These are phyloP conservation scores for Stratiomys singularior DNA, from an alignment of 2,888 invertebrate genomes.

Conservation along the genomic window DNA sequence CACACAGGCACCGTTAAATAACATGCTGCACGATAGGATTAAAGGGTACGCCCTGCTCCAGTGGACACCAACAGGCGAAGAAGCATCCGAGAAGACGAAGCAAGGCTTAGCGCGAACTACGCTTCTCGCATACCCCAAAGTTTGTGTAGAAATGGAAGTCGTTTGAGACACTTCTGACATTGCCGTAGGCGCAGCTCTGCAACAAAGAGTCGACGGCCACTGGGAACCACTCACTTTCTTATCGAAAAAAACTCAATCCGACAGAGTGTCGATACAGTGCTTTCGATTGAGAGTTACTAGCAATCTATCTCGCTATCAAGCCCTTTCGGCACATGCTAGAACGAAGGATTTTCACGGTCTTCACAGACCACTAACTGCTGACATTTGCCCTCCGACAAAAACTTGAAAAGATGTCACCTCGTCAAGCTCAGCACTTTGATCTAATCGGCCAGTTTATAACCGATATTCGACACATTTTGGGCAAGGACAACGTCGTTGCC, in stretches of 20 bases:
- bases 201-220: slow-evolving; percentile 50
- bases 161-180: slow-evolving; percentile 52
- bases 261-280: slow-evolving; percentile 55
- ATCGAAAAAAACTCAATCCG: slow-evolving; percentile 52
- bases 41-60: no score
- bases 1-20: neutral
- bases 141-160: neutral
- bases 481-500: slow-evolving; percentile 38
- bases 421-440: slow-evolving; percentile 56
- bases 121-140: slow-evolving; percentile 39
- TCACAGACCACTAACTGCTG: no score
- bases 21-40: no score
- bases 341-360: slow-evolving; percentile 42
- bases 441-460: slow-evolving; percentile 48
- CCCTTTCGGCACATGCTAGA: slow-evolving; percentile 52
- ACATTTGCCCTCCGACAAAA: no score
- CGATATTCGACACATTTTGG: slow-evolving; percentile 44
- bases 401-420: no score
- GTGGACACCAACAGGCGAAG: neutral
- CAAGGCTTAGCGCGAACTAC: slow-evolving; percentile 13
- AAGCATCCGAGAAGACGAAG: neutral
- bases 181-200: slow-evolving; percentile 55
- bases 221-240: slow-evolving; percentile 56
- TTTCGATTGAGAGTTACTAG: slow-evolving; percentile 55
- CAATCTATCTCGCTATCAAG: slow-evolving; percentile 55